Evolutionary conservation across 2,888 invertebrate genomes (phyloP).

Genomic region (Catotricha subobsoleta): DNA sequence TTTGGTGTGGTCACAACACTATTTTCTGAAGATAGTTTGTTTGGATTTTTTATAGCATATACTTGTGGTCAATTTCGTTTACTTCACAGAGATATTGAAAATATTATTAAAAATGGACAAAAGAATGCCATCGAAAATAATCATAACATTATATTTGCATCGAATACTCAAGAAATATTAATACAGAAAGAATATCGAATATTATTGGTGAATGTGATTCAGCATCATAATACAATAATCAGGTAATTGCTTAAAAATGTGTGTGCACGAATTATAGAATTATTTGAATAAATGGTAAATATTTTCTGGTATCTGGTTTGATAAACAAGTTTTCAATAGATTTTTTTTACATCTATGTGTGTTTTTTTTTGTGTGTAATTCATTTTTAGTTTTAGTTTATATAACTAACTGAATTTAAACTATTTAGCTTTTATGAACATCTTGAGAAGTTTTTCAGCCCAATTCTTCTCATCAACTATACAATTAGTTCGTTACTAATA

Average conservation of each 20-base stretch:
- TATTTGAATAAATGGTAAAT: neutral
- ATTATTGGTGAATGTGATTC: slow-evolving; percentile 17
- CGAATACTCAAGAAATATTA: neutral
- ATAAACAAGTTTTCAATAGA: neutral
- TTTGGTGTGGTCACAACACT: slow-evolving; percentile 26
- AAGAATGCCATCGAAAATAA: neutral
- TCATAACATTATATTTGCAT: neutral
- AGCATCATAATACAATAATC: slow-evolving; percentile 21
- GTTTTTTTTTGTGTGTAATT: slow-evolving; percentile 3
- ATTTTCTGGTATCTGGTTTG: neutral
- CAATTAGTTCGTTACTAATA: slow-evolving; percentile 25
- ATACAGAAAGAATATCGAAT: slow-evolving; percentile 13
- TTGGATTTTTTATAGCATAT: slow-evolving; percentile 26
- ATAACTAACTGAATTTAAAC: neutral
- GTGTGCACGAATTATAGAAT: neutral
- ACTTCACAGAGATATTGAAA: slow-evolving; percentile 20
- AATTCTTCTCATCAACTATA: slow-evolving; percentile 23
- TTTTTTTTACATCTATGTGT: neutral
- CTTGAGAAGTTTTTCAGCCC: slow-evolving; percentile 26
- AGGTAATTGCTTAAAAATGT: slow-evolving; percentile 15
- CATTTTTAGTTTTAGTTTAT: neutral
- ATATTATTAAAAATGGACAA: slow-evolving; percentile 14
- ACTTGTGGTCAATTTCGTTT: slow-evolving; percentile 25
- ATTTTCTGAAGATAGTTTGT: slow-evolving; percentile 26
- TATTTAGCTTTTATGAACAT: slow-evolving; percentile 19